Evolutionary conservation across 2,797 vertebrate species (phyloP).

Genomic region (Poliocrania exsul): DNA sequence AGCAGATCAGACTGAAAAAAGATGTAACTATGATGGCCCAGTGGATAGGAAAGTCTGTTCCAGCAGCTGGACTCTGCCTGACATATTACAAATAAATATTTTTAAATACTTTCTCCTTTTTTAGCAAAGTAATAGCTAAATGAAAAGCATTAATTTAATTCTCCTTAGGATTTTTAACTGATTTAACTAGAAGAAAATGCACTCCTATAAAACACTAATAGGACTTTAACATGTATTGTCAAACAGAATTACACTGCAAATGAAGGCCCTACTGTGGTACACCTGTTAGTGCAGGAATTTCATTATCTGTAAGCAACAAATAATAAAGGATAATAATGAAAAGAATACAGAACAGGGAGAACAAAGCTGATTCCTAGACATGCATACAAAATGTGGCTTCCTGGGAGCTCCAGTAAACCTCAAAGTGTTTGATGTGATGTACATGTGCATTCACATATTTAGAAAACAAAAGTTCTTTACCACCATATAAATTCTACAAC

Average conservation of each 20-base stretch:
- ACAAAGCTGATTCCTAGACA: conserved; percentile 5
- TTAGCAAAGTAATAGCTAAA: background rate
- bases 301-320: background rate
- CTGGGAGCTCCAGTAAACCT: conserved; percentile 44
- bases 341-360: background rate
- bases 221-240: background rate
- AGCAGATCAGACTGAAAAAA: background rate
- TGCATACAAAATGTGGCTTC: background rate
- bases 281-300: background rate
- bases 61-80: background rate
- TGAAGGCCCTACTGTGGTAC: background rate
- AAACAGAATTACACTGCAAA: conserved; percentile 6
- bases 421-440: conserved; percentile 37
- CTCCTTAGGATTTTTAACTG: background rate
- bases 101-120: background rate
- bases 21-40: background rate
- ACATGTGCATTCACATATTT: background rate
- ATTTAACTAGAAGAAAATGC: background rate
- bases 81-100: background rate
- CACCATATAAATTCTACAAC: background rate
- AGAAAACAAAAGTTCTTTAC: conserved; percentile 26
- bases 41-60: background rate
- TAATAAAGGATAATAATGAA: background rate
- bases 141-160: background rate
- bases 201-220: background rate